These are phyloP conservation scores for Noctua fimbriata DNA, from an alignment of 2,888 invertebrate species.

Conservation along the genomic window DNA sequence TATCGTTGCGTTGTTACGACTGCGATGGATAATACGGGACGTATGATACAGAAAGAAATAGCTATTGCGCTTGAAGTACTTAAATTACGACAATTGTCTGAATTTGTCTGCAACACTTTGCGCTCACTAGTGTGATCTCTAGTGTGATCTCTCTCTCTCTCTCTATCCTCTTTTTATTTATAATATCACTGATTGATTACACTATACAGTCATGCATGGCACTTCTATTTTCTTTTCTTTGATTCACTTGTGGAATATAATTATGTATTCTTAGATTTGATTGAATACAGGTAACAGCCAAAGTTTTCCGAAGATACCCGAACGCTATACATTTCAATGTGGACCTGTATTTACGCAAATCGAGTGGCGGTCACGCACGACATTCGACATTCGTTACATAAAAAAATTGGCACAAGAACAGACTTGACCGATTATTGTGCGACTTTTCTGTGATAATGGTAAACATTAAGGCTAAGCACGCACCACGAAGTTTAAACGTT, in stretches of 20 bases:
- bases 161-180: too few relatives aligned
- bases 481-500: not conserved
- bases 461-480: conserved; percentile 12
- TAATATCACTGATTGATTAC: too few relatives aligned
- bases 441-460: conserved; percentile 38
- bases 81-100: too few relatives aligned
- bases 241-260: not conserved
- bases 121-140: too few relatives aligned
- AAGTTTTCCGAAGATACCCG: conserved; percentile 38
- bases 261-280: not conserved
- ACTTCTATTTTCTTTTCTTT: not conserved
- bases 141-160: too few relatives aligned
- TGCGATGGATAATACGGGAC: too few relatives aligned
- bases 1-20: too few relatives aligned
- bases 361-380: conserved; percentile 46
- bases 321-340: conserved; percentile 30
- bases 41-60: too few relatives aligned
- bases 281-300: not conserved
- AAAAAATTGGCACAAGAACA: conserved; percentile 72
- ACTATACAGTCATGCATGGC: not conserved
- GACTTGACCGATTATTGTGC: conserved; percentile 50
- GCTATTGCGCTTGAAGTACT: too few relatives aligned
- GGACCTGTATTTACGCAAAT: conserved; percentile 20
- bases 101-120: too few relatives aligned
- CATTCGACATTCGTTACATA: conserved; percentile 49